These are phyloP conservation scores for Hemitrygon akajei DNA, from an alignment of 2,797 vertebrate genomes.

Conservation along the genomic window DNA sequence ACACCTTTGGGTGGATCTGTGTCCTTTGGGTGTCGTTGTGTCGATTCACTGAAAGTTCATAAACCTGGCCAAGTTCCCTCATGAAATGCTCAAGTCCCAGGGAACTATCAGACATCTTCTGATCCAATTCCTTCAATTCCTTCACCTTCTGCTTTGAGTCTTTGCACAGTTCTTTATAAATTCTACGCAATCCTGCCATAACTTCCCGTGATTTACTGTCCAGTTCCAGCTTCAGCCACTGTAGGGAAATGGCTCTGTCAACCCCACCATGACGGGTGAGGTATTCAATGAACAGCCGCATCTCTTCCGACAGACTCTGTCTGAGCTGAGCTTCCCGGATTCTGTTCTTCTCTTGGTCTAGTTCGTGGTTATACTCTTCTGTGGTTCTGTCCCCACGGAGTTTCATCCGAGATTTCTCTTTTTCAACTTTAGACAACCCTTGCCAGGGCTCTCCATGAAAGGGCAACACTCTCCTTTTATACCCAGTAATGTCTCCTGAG, in stretches of 20 bases:
- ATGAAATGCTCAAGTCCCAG: slow-evolving; percentile 68
- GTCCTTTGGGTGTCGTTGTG: no score
- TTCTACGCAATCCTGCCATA: slow-evolving; percentile 47
- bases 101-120: slow-evolving; percentile 51
- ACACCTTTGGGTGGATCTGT: no score
- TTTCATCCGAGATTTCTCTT: slow-evolving; percentile 56
- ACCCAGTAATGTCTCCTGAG: slow-evolving; percentile 41
- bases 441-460: slow-evolving; percentile 63
- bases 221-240: slow-evolving; percentile 67
- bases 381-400: slow-evolving; percentile 41
- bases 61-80: no score
- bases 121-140: slow-evolving; percentile 49
- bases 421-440: slow-evolving; percentile 57
- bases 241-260: slow-evolving; percentile 64
- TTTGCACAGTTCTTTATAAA: slow-evolving; percentile 51
- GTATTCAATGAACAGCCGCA: slow-evolving; percentile 60
- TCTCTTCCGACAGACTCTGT: slow-evolving; percentile 54
- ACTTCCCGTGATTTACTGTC: slow-evolving; percentile 51
- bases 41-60: no score
- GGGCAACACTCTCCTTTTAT: slow-evolving; percentile 56
- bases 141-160: slow-evolving; percentile 43
- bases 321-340: slow-evolving; percentile 50
- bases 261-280: slow-evolving; percentile 50
- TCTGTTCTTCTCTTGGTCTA: slow-evolving; percentile 50
- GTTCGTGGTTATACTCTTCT: slow-evolving; percentile 45